Conservation (phyloP, 2,113 vertebrate genomes). For the Dendropsophus ebraccatus region DNA sequence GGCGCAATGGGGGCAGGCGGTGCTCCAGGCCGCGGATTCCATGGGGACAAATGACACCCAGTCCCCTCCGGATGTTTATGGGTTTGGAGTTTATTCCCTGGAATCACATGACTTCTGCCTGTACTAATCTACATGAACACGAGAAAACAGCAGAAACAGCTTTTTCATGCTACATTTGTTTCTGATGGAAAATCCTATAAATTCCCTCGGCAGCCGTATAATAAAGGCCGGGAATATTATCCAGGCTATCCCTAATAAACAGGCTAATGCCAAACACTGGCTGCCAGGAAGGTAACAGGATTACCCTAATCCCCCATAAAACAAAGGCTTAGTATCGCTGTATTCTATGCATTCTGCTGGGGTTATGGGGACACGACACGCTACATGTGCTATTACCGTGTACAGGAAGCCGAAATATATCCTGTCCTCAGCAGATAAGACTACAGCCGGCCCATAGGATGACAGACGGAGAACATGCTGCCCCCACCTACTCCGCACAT, state of each 20-base stretch:
- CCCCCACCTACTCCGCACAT: too few species aligned
- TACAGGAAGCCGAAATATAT: background rate
- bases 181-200: too few species aligned
- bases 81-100: too few species aligned
- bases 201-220: background rate
- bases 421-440: background rate
- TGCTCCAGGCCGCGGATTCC: too few species aligned
- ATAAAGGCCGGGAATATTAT: background rate
- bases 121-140: too few species aligned
- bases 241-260: background rate
- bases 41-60: too few species aligned
- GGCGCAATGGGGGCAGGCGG: too few species aligned
- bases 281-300: conserved; percentile 1
- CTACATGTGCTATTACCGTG: background rate
- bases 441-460: background rate
- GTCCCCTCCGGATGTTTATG: too few species aligned
- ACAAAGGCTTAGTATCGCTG: conserved; percentile 35
- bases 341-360: background rate
- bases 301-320: conserved; percentile 35
- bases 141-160: too few species aligned
- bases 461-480: background rate
- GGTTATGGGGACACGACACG: background rate
- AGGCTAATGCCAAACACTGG: conserved; percentile 3
- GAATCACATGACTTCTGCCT: too few species aligned
- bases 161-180: too few species aligned